Evolutionary conservation across 1,140 invertebrate genomes (phyloP).

Genomic region (Philopotamus ludificatus): DNA sequence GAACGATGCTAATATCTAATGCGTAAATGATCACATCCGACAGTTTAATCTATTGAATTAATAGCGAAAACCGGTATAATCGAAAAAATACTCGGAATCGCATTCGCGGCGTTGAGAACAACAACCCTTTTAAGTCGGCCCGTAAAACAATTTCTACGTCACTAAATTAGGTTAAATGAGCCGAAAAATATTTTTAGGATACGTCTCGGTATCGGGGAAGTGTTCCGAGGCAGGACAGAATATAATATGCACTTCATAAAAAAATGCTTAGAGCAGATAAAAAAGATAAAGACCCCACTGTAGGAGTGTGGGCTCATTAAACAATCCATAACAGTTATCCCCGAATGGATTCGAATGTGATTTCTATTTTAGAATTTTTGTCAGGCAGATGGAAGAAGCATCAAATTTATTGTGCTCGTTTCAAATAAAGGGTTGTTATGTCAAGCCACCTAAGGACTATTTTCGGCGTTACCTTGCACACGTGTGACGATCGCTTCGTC

Average conservation of each 20-base stretch:
- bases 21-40: conserved; percentile 3
- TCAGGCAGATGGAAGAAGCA: conserved; percentile 24
- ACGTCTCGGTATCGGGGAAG: background rate
- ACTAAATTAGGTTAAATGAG: conserved; percentile 29
- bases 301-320: conserved; percentile 23
- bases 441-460: background rate
- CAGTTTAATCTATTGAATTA: background rate
- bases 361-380: conserved; percentile 4
- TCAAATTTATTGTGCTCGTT: conserved; percentile 39
- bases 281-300: background rate
- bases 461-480: background rate
- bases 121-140: background rate
- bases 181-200: conserved; percentile 32
- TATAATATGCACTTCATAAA: conserved; percentile 1
- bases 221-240: background rate
- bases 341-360: conserved; percentile 3
- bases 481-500: too few relatives aligned
- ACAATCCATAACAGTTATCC: conserved; percentile 28
- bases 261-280: background rate
- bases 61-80: background rate
- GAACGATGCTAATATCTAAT: background rate
- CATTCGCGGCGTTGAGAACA: background rate
- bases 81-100: background rate
- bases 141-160: conserved; percentile 2
- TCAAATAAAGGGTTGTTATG: conserved; percentile 35